Conservation (phyloP, 2,888 invertebrate genomes). For the Cheiracanthium punctorium region DNA sequence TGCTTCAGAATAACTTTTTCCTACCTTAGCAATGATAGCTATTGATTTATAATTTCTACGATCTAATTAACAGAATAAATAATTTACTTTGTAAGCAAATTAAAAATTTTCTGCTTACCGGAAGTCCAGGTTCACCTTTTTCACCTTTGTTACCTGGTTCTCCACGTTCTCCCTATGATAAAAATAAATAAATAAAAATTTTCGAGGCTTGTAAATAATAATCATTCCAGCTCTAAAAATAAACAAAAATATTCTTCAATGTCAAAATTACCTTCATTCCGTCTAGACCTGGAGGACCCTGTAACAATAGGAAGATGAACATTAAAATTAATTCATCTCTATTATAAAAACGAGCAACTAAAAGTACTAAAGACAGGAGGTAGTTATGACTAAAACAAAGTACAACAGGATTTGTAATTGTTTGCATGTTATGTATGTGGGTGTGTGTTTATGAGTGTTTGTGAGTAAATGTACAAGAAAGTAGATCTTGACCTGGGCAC, state of each 20-base stretch:
- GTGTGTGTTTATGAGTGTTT: neutral
- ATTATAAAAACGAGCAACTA: too few relatives aligned
- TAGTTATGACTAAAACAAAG: neutral
- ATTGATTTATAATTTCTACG: too few relatives aligned
- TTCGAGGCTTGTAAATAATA: too few relatives aligned
- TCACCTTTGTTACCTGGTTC: conserved; percentile 94
- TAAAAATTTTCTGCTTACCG: conserved; percentile 81
- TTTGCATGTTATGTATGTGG: neutral
- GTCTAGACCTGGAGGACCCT: conserved; percentile 95
- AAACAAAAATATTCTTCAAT: too few relatives aligned
- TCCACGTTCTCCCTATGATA: conserved; percentile 94
- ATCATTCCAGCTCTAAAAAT: too few relatives aligned
- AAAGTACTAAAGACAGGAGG: neutral
- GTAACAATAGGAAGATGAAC: conserved; percentile 73
- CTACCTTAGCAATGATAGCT: too few relatives aligned
- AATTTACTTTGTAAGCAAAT: neutral
- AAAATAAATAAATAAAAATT: conserved; percentile 58
- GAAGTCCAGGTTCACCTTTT: conserved; percentile 91
- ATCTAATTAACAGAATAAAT: neutral
- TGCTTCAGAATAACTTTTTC: too few relatives aligned
- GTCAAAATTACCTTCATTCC: conserved; percentile 89
- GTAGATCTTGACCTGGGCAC: neutral
- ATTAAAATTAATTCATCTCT: too few relatives aligned
- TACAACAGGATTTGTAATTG: neutral
- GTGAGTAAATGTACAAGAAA: neutral